Conservation (phyloP, 1,140 invertebrate genomes). For the Drosophila mojavensis region DNA sequence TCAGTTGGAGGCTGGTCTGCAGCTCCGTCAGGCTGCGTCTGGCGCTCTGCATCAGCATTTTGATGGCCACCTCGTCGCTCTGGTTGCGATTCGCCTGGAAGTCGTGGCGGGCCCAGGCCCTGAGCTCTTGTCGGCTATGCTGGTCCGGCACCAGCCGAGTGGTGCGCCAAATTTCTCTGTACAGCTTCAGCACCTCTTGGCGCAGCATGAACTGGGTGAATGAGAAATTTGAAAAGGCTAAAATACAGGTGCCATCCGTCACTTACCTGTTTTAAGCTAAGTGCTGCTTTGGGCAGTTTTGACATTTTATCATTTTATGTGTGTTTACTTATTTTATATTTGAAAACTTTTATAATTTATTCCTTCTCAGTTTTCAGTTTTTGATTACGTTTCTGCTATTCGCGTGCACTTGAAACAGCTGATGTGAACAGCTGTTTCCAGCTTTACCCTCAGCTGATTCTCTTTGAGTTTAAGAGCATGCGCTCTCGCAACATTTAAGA, state of each 20-base stretch:
- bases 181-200: constrained; percentile 90
- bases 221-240: not conserved
- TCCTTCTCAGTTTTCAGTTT: constrained; percentile 3
- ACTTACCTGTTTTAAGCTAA: constrained; percentile 86
- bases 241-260: not conserved
- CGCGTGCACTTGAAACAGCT: constrained; percentile 47
- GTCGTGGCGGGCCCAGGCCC: constrained; percentile 89
- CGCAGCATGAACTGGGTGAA: constrained; percentile 89
- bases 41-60: constrained; percentile 89
- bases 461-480: constrained; percentile 3
- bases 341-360: constrained; percentile 1
- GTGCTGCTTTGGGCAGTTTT: constrained; percentile 85
- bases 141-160: constrained; percentile 88
- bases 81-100: constrained; percentile 89
- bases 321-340: not conserved
- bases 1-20: constrained; percentile 87
- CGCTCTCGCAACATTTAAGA: constrained; percentile 8
- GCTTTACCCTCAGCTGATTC: constrained; percentile 3
- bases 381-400: not conserved
- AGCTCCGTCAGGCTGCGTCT: constrained; percentile 88
- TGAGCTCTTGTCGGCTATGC: constrained; percentile 87
- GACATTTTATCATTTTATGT: constrained; percentile 60
- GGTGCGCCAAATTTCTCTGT: constrained; percentile 88
- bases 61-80: constrained; percentile 88
- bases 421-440: constrained; percentile 42